Evolutionary conservation across 37 sponge, comb jelly and placozoan species (phyloP), one percentile per base, ranked within the genome.

Genomic region (Amphimedon queenslandica): DNA sequence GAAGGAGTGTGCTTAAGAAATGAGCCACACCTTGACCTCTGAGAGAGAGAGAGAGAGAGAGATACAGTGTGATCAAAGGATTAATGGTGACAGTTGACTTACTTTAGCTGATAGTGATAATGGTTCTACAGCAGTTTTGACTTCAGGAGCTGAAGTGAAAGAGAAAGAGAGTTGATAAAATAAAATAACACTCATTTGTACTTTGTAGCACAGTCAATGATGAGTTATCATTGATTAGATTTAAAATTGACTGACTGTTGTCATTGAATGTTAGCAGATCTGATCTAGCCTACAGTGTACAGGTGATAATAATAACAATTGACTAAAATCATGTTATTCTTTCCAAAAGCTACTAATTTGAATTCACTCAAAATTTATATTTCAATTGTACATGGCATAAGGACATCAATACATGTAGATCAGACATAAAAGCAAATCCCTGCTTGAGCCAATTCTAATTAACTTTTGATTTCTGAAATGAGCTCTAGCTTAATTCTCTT

Each of bases 181-280:
- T 8, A 8, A 47, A 18, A 13, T 47, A 13, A 47, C 67, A 34
- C 38, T 66, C 35, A 31, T 4, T 37, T 75, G 66, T 34, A 77
- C 84, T 83, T 69, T 41, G 57, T 16, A 71, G 33, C 8, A 41
- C 57, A 34, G 84, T 71, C 20, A 70, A 71, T 23, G 77, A 77
- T 23, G 84, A 58, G 63, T 73, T 85, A 67, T 85, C 69, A 24
- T 42, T 67, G 35, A 92, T 82, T 37, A 83, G 64, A 55, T 67
- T 72, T 29, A 92, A 77, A 25, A 92, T 66, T 18, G 67, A 70
- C 42, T 87, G 88, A 42, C 92, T 92, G 74, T 87, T 77, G 40
- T 87, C 88, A 67, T 92, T 89, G 27, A 74, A 40, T 3, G 4
- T 39, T 55, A 42, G 33, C 1, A 40, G 13, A 47, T 13, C n/a